Evolutionary conservation across 2,113 vertebrate species (phyloP).

Genomic region (Tragelaphus scriptus): DNA sequence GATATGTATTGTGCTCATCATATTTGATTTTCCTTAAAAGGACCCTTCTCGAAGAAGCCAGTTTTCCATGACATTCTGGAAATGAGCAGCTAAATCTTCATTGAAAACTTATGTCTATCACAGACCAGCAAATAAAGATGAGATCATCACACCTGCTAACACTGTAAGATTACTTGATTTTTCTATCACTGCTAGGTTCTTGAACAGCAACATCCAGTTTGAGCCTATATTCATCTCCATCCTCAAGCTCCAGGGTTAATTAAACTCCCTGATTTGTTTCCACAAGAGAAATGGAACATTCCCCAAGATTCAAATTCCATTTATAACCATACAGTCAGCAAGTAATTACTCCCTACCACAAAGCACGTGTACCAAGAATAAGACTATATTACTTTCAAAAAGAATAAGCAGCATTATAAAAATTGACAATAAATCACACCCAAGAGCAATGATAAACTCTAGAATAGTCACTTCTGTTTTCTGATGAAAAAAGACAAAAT

Average conservation of each 20-base stretch:
- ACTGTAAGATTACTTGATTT: not conserved
- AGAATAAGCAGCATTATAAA: not conserved
- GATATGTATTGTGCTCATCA: not conserved
- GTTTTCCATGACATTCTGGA: constrained; percentile 24
- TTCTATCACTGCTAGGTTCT: not conserved
- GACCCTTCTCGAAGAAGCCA: not conserved
- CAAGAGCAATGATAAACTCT: not conserved
- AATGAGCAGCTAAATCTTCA: not conserved
- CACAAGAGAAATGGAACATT: constrained; percentile 29
- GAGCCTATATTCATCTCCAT: not conserved
- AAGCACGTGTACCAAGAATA: not conserved
- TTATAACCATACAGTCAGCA: not conserved
- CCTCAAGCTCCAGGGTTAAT: constrained; percentile 12
- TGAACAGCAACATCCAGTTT: not conserved
- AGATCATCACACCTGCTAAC: not conserved
- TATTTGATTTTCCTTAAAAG: constrained; percentile 4
- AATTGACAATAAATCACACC: not conserved
- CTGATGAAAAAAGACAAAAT: not conserved
- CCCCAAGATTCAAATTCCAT: constrained; percentile 24
- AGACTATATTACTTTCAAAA: constrained; percentile 3
- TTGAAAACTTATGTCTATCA: not conserved
- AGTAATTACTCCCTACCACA: constrained; percentile 9
- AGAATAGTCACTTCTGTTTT: not conserved
- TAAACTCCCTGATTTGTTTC: constrained; percentile 32
- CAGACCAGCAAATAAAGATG: constrained; percentile 33